A percentile compares a stretch with the other conserved stretches of the same genome.
Evolutionary conservation across 2,888 invertebrate species (phyloP).

Genomic region (Ceraclea dissimilis): DNA sequence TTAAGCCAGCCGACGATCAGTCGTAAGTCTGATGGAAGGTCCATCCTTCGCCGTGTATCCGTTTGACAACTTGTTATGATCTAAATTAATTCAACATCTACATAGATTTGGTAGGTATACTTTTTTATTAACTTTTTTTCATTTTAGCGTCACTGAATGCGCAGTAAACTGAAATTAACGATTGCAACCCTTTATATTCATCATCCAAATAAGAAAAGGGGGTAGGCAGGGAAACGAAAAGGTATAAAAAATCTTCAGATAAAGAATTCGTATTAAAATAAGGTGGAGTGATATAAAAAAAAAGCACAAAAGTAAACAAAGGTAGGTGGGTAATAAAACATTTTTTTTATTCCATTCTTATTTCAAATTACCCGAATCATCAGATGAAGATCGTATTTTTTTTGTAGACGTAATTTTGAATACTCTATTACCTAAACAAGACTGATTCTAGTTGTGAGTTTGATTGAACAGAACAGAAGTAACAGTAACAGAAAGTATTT

Average conservation of each 20-base stretch:
- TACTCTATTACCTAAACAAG: neutral
- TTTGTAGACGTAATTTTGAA: neutral
- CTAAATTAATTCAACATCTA: too few relatives aligned
- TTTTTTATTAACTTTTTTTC: too few relatives aligned
- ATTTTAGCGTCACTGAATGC: too few relatives aligned
- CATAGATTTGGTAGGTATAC: too few relatives aligned
- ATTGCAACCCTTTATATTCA: too few relatives aligned
- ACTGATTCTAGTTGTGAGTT: neutral
- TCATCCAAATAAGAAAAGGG: too few relatives aligned
- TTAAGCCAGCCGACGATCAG: too few relatives aligned
- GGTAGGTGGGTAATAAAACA: neutral
- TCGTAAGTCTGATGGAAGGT: too few relatives aligned
- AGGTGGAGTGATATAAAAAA: neutral
- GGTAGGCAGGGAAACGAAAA: too few relatives aligned
- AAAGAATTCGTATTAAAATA: neutral
- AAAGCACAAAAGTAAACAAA: neutral
- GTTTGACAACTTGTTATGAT: too few relatives aligned
- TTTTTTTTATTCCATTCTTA: neutral
- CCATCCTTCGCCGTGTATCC: too few relatives aligned
- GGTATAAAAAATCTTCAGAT: neutral
- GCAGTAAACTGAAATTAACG: too few relatives aligned
- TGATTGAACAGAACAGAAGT: neutral
- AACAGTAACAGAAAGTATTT: neutral
- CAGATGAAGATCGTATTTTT: slow-evolving; percentile 1
- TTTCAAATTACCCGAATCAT: neutral